phyloP scores from a whole-genome alignment of 2,888 invertebrate species.

The Dicyrtomina minuta region DNA sequence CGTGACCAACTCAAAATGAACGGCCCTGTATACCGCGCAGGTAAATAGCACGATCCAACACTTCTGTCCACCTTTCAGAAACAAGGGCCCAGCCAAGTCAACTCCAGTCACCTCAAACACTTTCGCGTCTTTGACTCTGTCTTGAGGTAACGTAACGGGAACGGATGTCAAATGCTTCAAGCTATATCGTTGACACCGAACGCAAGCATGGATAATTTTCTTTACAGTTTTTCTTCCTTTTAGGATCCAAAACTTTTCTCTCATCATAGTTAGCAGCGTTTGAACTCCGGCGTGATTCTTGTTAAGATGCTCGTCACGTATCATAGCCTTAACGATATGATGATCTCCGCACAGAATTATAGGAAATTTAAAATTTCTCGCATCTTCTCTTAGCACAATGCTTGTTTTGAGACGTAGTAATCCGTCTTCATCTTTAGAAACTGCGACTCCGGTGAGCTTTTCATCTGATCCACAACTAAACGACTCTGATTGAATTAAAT shows the following conservation, averaged over 20 bases:
- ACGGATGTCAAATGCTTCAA: neutral
- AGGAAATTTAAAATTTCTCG: neutral
- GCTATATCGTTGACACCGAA: neutral
- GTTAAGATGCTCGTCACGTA: neutral
- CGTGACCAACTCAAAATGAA: conserved; percentile 56
- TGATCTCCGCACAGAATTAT: neutral
- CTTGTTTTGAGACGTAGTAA: neutral
- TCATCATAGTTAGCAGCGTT: neutral
- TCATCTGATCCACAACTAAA: too few species aligned
- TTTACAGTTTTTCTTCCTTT: neutral
- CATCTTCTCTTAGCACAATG: neutral
- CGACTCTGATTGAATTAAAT: too few species aligned
- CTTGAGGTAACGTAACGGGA: conserved; percentile 50
- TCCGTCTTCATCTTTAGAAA: neutral
- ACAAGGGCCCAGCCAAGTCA: conserved; percentile 56
- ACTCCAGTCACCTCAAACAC: conserved; percentile 55
- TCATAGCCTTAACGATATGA: neutral
- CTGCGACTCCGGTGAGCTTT: neutral
- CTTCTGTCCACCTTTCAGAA: conserved; percentile 50
- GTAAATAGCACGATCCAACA: conserved; percentile 56
- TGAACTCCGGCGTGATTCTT: conserved; percentile 4
- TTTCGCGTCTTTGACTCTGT: conserved; percentile 52
- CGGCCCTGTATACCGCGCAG: conserved; percentile 55
- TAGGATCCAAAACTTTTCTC: neutral
- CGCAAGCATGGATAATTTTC: neutral